Evolutionary conservation across 2,888 invertebrate genomes (phyloP).

Genomic region (Epinotia demarniana): DNA sequence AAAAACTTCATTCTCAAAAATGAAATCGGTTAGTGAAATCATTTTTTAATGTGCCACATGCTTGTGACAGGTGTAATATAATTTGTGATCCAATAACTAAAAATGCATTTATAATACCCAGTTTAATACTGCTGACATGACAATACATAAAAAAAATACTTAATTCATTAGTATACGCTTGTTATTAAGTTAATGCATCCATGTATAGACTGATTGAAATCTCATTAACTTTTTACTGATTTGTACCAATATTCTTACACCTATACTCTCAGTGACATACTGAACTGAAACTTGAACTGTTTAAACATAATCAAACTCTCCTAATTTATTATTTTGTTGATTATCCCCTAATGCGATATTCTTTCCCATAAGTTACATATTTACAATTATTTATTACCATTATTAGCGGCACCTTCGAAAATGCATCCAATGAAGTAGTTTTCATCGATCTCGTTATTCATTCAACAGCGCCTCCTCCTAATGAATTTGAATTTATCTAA

Average conservation of each 20-base stretch:
- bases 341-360: not conserved
- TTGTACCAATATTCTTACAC: too few species aligned
- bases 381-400: not conserved
- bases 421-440: not conserved
- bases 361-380: not conserved
- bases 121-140: too few species aligned
- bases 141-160: too few species aligned
- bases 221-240: not conserved
- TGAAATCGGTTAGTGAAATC: constrained; percentile 79
- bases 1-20: constrained; percentile 62
- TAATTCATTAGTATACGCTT: too few species aligned
- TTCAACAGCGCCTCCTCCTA: too few species aligned
- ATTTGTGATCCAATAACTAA: not conserved
- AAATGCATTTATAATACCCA: too few species aligned
- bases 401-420: not conserved
- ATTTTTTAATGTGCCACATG: constrained; percentile 2
- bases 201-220: too few species aligned
- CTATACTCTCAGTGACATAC: too few species aligned
- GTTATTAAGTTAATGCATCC: not conserved
- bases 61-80: not conserved
- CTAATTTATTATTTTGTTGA: not conserved
- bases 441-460: not conserved
- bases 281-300: too few species aligned
- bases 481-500: too few species aligned
- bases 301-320: not conserved